phyloP scores from a whole-genome alignment of 2,113 vertebrate species.

The Chionodraco myersi region DNA sequence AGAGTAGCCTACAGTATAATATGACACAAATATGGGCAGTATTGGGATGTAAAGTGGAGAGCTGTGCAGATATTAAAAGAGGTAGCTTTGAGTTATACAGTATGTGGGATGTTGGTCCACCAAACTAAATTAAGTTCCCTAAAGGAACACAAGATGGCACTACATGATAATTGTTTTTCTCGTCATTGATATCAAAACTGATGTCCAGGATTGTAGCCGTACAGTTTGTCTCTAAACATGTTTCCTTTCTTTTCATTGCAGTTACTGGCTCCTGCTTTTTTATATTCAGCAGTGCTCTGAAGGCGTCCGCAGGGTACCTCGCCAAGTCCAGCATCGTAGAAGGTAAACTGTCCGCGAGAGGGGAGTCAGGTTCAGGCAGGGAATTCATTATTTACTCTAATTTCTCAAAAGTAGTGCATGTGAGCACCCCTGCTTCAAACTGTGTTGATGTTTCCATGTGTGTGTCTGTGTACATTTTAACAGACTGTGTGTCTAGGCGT shows the following conservation, averaged over 20 bases:
- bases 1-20: too few species aligned
- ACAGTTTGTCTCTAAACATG: background rate
- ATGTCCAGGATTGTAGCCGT: background rate
- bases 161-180: conserved; percentile 67
- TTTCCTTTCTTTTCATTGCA: conserved; percentile 74
- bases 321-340: conserved; percentile 99
- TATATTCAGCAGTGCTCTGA: conserved; percentile 97
- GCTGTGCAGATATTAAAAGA: too few species aligned
- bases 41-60: too few species aligned
- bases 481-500: conserved; percentile 77
- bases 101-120: too few species aligned
- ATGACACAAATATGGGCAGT: too few species aligned
- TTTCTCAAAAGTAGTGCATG: conserved; percentile 15
- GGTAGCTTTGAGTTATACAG: too few species aligned
- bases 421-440: conserved; percentile 24
- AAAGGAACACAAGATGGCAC: conserved; percentile 80
- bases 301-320: conserved; percentile 94
- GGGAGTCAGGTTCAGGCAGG: conserved; percentile 67
- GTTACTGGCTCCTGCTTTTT: conserved; percentile 99
- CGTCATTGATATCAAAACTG: conserved; percentile 49
- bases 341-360: conserved; percentile 86
- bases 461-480: conserved; percentile 74
- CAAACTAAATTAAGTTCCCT: background rate
- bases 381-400: conserved; percentile 10
- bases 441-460: conserved; percentile 63